phyloP scores from a whole-genome alignment of 2,113 vertebrate genomes.

The Aythya baeri region DNA sequence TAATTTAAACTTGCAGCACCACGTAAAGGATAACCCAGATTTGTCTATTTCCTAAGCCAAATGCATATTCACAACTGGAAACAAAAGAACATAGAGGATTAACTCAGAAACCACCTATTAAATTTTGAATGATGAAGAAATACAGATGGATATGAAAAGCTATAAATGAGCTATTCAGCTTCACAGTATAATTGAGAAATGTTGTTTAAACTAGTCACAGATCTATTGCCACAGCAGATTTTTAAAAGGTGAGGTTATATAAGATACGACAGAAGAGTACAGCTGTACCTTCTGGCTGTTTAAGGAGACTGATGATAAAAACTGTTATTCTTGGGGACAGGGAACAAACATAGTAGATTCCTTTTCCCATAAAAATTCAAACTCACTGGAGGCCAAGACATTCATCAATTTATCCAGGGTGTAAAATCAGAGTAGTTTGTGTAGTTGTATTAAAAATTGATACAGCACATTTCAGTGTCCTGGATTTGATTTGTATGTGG shows the following conservation, averaged over 20 bases:
- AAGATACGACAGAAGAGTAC: neutral
- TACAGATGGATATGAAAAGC: neutral
- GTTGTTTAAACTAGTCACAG: constrained; percentile 22
- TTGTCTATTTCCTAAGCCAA: neutral
- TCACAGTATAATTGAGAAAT: constrained; percentile 6
- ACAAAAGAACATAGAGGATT: constrained; percentile 45
- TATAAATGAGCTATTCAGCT: constrained; percentile 14
- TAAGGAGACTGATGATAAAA: neutral
- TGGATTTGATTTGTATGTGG: neutral
- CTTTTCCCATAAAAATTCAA: neutral
- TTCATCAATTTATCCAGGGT: neutral
- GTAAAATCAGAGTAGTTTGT: neutral
- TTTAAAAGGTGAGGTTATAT: neutral
- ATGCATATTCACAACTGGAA: constrained; percentile 49
- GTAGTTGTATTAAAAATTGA: neutral
- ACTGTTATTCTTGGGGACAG: neutral
- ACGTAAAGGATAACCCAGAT: constrained; percentile 19
- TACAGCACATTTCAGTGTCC: neutral
- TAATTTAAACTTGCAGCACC: neutral
- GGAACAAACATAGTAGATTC: neutral
- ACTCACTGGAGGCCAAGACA: neutral
- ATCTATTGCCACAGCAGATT: neutral
- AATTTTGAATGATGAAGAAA: constrained; percentile 53
- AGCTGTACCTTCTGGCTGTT: neutral
- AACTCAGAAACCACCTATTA: constrained; percentile 45